phyloP scores from a whole-genome alignment of 2,113 vertebrate genomes.

The Chitala chitala region DNA sequence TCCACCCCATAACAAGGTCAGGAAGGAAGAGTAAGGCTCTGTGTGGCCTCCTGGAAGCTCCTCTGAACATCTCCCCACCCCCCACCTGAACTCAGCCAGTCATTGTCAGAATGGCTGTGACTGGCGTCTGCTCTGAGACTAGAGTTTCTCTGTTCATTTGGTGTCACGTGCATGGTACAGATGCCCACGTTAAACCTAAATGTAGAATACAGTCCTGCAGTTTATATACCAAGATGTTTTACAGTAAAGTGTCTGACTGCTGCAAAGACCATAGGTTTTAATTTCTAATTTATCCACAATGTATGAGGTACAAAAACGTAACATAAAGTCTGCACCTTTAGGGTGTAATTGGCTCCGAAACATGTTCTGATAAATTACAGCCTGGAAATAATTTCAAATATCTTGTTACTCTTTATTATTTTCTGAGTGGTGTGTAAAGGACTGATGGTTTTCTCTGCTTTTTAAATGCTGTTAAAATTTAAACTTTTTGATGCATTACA shows the following conservation, averaged over 20 bases:
- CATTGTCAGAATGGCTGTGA: background rate
- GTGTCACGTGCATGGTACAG: background rate
- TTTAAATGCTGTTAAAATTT: too few species aligned
- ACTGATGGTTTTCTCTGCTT: too few species aligned
- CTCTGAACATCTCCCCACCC: background rate
- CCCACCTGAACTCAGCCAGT: background rate
- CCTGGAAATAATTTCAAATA: too few species aligned
- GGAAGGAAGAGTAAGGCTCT: slow-evolving; percentile 7
- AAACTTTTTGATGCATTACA: too few species aligned
- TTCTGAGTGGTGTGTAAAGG: too few species aligned
- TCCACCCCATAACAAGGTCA: background rate
- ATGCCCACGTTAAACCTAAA: slow-evolving; percentile 3
- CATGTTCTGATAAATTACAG: too few species aligned
- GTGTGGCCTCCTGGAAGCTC: slow-evolving; percentile 5
- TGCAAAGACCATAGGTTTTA: too few species aligned
- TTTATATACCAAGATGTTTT: background rate
- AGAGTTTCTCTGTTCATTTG: background rate
- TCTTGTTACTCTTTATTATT: too few species aligned
- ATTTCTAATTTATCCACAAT: too few species aligned
- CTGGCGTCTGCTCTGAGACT: background rate
- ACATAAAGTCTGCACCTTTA: too few species aligned
- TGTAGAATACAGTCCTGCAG: background rate
- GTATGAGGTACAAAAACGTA: too few species aligned
- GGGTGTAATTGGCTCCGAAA: too few species aligned
- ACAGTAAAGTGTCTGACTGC: background rate